Base-by-base conservation (phyloP, 2,113 vertebrate species). In the Phycodurus eques region DNA sequence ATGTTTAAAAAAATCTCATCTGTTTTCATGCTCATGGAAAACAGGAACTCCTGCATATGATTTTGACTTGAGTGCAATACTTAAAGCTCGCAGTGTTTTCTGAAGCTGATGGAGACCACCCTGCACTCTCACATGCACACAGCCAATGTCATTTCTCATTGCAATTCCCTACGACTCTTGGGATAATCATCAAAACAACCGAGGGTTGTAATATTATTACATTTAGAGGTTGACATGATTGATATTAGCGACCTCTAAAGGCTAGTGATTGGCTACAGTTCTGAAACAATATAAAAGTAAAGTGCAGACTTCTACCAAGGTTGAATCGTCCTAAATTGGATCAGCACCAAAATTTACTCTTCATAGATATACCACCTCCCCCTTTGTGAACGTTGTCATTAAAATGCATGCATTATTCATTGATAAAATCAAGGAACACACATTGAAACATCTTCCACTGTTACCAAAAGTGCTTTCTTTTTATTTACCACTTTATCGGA, bases 1-100 rank as follows among this genome's bases (percentile, higher is more conserved):
- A 71, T 47, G 62, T 60, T 76, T n/a, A 31, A 47, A 56, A 65
- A 43, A 47, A 56, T 39, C 4, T 33, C 46, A 76, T 74, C 69
- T 43, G 43, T 51, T 33, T 47, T 72, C 20, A 53, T 12, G 64
- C 65, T 72, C 35, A 68, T 19, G 12, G 13, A 44, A 66, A 27
- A 27, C 22, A 61, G 35, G 44, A 66, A 66, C n/a, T 47, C 3
- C 44, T 47, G 64, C 47, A 63, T 43, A 47, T 49, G 64, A 13
- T 27, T 66, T 47, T 15, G 43, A 66, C 44, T 31, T 9, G 44
- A 66, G 64, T 49, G 64, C 44, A 31, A 31, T 49, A 31, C 43
- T 47, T 31, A 17, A 61, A 61, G 31, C 59, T 27, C 15, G 64
- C 64, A 35, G 11, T 59, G 22, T 59, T 59, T 54, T 6, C 63